Conservation (phyloP, 2,888 invertebrate species). For the Lagria hirta region DNA sequence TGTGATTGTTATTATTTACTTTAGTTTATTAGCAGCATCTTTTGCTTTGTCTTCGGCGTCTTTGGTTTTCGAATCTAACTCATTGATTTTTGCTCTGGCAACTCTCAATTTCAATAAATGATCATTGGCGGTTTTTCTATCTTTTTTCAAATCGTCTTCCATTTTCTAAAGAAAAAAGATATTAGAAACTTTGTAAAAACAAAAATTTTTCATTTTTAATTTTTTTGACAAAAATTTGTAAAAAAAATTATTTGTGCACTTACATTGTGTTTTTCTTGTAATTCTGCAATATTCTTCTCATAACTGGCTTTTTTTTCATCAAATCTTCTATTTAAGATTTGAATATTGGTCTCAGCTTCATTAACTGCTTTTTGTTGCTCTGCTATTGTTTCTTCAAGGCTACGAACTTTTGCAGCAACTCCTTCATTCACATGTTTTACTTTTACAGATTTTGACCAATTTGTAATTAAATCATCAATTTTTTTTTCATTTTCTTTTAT, state of each 20-base stretch:
- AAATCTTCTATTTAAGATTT: constrained; percentile 36
- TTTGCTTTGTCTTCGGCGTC: constrained; percentile 50
- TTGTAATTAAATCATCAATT: constrained; percentile 39
- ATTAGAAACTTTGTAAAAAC: neutral
- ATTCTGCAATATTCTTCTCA: constrained; percentile 38
- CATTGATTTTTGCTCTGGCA: constrained; percentile 52
- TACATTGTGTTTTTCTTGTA: constrained; percentile 42
- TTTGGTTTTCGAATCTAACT: constrained; percentile 52
- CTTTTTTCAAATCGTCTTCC: constrained; percentile 43
- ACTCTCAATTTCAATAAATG: constrained; percentile 45
- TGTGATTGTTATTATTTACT: constrained; percentile 40
- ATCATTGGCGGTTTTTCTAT: constrained; percentile 38
- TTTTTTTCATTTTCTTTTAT: constrained; percentile 40
- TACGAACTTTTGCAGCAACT: constrained; percentile 6
- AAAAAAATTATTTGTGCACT: constrained; percentile 5
- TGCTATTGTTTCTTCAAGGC: constrained; percentile 15
- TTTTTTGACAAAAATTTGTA: too few relatives aligned
- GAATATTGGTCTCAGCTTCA: constrained; percentile 12
- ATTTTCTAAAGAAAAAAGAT: constrained; percentile 36
- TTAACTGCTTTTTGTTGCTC: constrained; percentile 14
- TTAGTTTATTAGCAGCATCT: constrained; percentile 43
- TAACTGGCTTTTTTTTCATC: constrained; percentile 39
- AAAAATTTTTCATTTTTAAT: too few relatives aligned
- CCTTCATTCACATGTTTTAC: constrained; percentile 14
- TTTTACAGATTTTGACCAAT: constrained; percentile 34